Conservation (phyloP, 2,797 vertebrate genomes). For the Pelobates cultripes region DNA sequence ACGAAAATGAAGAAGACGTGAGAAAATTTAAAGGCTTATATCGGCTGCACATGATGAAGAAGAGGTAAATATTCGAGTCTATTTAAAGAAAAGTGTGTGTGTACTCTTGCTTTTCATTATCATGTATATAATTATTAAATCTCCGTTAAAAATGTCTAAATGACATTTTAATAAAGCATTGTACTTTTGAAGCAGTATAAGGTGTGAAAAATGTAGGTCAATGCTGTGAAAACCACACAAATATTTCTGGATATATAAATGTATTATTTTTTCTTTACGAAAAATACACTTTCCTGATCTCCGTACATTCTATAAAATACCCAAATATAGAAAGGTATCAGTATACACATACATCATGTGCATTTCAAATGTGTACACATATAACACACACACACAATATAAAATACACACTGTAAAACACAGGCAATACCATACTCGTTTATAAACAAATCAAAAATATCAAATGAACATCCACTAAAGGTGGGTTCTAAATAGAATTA, state of each 20-base stretch:
- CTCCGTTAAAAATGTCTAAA: neutral
- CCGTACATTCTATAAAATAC: neutral
- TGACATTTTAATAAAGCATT: neutral
- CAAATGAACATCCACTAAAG: neutral
- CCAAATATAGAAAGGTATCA: neutral
- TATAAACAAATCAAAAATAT: neutral
- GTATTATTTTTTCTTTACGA: neutral
- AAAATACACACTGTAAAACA: too few relatives aligned
- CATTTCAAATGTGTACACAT: neutral
- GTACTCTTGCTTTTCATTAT: slow-evolving; percentile 23
- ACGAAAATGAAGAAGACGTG: slow-evolving; percentile 51
- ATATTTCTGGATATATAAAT: neutral
- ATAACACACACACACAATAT: neutral
- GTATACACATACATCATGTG: too few relatives aligned
- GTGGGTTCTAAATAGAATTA: too few relatives aligned
- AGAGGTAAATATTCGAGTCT: slow-evolving; percentile 51
- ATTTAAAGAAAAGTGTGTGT: neutral
- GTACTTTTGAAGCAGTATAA: neutral
- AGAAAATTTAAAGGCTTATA: slow-evolving; percentile 53
- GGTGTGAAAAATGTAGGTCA: neutral
- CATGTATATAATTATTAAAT: neutral
- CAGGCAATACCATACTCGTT: neutral
- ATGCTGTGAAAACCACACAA: neutral
- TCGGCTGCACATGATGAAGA: slow-evolving; percentile 42
- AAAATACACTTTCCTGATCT: neutral